Evolutionary conservation across 2,888 invertebrate species (phyloP).

Genomic region (Agrochola lychnidis): DNA sequence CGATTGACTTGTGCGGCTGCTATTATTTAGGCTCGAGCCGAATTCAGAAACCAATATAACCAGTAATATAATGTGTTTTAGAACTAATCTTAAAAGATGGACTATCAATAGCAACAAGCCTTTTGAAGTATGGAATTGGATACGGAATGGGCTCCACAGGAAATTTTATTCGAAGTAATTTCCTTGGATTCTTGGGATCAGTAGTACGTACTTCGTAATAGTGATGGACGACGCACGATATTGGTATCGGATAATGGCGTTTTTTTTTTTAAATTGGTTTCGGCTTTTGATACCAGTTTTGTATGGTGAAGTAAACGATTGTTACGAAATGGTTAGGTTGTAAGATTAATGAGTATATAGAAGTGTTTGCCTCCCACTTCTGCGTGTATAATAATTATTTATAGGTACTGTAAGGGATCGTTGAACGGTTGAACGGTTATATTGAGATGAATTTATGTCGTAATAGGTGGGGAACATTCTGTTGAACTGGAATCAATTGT

Average conservation of each 20-base stretch:
- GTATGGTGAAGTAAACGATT: neutral
- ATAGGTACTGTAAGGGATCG: no score
- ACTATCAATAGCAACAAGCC: conserved; percentile 50
- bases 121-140: conserved; percentile 66
- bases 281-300: conserved; percentile 18
- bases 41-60: conserved; percentile 8
- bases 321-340: neutral
- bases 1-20: neutral
- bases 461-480: no score
- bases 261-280: conserved; percentile 32
- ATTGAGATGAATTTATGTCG: no score
- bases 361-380: no score
- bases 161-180: conserved; percentile 69
- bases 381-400: no score
- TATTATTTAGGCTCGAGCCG: neutral
- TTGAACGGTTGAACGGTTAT: no score
- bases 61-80: conserved; percentile 13
- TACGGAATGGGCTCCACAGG: conserved; percentile 58
- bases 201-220: conserved; percentile 21
- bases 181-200: conserved; percentile 55
- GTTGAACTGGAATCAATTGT: no score
- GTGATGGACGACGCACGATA: conserved; percentile 45
- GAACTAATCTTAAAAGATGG: conserved; percentile 54
- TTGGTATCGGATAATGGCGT: conserved; percentile 50
- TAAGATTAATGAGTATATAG: neutral